These are phyloP conservation scores for Thripadectes ignobilis DNA, from an alignment of 2,797 vertebrate genomes.

Conservation along the genomic window DNA sequence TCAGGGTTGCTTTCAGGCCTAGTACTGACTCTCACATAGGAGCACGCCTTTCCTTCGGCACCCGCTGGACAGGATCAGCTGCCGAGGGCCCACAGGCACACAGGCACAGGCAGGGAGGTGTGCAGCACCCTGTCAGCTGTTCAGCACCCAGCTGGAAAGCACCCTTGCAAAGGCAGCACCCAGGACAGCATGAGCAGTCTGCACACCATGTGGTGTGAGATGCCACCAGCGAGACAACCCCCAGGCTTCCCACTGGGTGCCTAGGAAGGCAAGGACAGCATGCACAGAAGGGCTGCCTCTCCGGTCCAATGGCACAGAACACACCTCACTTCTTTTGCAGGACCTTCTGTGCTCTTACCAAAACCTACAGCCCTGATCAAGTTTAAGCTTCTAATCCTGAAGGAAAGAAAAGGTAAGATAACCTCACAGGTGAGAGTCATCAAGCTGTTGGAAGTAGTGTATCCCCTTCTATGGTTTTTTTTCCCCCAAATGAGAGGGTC, in stretches of 20 bases:
- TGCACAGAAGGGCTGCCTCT: neutral
- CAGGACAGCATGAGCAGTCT: neutral
- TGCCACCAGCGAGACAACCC: neutral
- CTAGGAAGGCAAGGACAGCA: neutral
- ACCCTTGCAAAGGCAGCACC: neutral
- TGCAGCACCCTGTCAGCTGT: neutral
- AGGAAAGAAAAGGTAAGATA: neutral
- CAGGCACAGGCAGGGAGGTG: too few species aligned
- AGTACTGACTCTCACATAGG: neutral
- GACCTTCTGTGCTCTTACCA: neutral
- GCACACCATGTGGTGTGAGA: neutral
- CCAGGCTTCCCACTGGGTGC: fast-evolving
- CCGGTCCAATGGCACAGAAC: fast-evolving
- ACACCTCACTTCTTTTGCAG: neutral
- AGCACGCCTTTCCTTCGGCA: fast-evolving
- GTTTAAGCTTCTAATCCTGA: neutral
- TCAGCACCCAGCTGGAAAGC: neutral
- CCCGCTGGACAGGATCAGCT: fast-evolving
- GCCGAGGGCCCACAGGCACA: fast-evolving
- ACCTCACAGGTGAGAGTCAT: neutral
- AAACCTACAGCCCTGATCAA: neutral
- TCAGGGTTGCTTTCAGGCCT: neutral
- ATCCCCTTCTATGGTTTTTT: neutral
- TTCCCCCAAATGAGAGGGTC: neutral
- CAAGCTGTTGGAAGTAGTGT: neutral